Conservation (phyloP, 1,140 invertebrate genomes). For the Drosophila nigrodunni region DNA sequence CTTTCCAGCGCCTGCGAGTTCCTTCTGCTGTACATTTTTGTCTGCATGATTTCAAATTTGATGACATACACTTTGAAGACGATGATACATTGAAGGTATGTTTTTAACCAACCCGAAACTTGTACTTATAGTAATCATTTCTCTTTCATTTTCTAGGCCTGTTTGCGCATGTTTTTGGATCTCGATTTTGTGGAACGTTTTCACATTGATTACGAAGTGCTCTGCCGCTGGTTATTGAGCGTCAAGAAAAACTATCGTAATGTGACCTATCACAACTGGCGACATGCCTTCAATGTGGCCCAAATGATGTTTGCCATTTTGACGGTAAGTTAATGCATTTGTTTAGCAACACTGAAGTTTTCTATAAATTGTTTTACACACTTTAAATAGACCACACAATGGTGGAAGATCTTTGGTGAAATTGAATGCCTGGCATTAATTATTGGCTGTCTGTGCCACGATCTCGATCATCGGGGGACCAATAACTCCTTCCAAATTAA, state of each 20-base stretch:
- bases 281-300: slow-evolving; percentile 97
- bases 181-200: slow-evolving; percentile 95
- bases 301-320: slow-evolving; percentile 98
- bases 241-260: slow-evolving; percentile 99
- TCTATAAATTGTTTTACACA: background rate
- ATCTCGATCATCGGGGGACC: slow-evolving; percentile 97
- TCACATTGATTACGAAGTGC: slow-evolving; percentile 94
- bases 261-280: slow-evolving; percentile 98
- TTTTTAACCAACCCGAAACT: background rate
- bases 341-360: too few relatives aligned
- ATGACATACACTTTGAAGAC: slow-evolving; percentile 93
- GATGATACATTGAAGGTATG: slow-evolving; percentile 92
- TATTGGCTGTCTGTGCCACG: slow-evolving; percentile 98
- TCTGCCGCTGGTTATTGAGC: slow-evolving; percentile 95
- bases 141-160: slow-evolving; percentile 87
- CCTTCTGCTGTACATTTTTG: slow-evolving; percentile 93
- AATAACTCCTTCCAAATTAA: slow-evolving; percentile 99
- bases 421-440: slow-evolving; percentile 96
- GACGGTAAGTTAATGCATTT: slow-evolving; percentile 88
- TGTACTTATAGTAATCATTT: background rate
- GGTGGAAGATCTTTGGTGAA: slow-evolving; percentile 96
- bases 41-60: slow-evolving; percentile 94
- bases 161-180: slow-evolving; percentile 95
- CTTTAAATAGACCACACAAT: slow-evolving; percentile 90
- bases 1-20: slow-evolving; percentile 85